phyloP scores from a whole-genome alignment of 2,113 vertebrate species.

The Rhegmatorhina hoffmannsi region DNA sequence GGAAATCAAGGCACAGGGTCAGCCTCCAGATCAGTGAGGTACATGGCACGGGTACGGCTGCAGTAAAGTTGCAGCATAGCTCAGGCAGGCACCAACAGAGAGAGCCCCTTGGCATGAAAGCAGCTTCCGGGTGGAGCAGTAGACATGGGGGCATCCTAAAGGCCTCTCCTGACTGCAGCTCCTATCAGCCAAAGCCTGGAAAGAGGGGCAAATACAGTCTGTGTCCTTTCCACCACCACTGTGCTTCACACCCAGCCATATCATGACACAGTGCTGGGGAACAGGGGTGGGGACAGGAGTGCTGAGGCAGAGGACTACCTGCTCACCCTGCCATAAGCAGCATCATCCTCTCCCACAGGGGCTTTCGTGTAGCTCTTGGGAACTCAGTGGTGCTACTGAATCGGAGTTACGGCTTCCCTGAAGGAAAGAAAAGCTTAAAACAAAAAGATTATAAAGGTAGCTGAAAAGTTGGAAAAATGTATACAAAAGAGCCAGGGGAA shows the following conservation, averaged over 20 bases:
- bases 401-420: rapidly evolving
- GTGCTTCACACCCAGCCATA: rapidly evolving
- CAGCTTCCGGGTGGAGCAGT: not conserved
- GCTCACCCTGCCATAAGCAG: not conserved
- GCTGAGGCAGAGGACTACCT: rapidly evolving
- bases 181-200: not conserved
- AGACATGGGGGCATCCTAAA: not conserved
- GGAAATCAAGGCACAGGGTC: not conserved
- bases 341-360: rapidly evolving
- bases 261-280: rapidly evolving
- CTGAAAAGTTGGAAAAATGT: not conserved
- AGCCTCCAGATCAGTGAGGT: not conserved
- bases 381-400: not conserved
- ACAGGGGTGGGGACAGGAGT: not conserved
- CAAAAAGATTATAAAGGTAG: not conserved
- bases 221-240: not conserved
- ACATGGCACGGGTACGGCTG: not conserved
- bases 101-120: not conserved
- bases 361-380: rapidly evolving
- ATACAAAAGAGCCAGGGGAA: not conserved
- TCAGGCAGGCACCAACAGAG: not conserved
- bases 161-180: not conserved
- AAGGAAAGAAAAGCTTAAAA: not conserved
- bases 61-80: not conserved
- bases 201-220: not conserved